Evolutionary conservation across 2,888 invertebrate species (phyloP).

Genomic region (Amphimallon solstitiale): DNA sequence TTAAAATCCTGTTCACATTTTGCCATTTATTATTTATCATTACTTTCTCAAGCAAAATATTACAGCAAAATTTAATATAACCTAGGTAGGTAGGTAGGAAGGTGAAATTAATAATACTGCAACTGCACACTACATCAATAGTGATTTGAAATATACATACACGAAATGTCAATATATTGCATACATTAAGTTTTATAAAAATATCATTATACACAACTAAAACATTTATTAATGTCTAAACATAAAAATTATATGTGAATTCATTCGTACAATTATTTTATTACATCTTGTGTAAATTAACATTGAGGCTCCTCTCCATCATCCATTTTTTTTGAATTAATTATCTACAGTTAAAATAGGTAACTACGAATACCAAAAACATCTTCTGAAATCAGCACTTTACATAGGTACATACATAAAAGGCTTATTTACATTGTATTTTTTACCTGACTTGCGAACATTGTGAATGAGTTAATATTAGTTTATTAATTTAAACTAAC

Average conservation of each 20-base stretch:
- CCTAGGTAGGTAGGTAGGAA: background rate
- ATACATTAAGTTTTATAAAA: constrained; percentile 50
- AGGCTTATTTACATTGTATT: constrained; percentile 51
- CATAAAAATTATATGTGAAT: constrained; percentile 33
- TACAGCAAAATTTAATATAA: constrained; percentile 42
- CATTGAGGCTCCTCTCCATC: background rate
- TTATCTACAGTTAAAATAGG: constrained; percentile 40
- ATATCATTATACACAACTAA: constrained; percentile 49
- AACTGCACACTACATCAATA: constrained; percentile 47
- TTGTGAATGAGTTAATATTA: constrained; percentile 14
- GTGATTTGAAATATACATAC: constrained; percentile 46
- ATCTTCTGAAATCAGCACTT: constrained; percentile 44
- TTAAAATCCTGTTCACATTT: constrained; percentile 44
- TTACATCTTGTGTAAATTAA: constrained; percentile 6
- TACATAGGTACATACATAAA: constrained; percentile 52
- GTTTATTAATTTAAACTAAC: constrained; percentile 24
- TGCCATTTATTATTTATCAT: constrained; percentile 42
- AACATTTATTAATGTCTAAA: constrained; percentile 35
- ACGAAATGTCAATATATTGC: constrained; percentile 46
- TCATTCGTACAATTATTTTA: constrained; percentile 5
- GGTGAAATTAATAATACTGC: constrained; percentile 39
- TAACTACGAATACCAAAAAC: constrained; percentile 41
- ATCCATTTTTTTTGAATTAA: constrained; percentile 17
- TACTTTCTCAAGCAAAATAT: constrained; percentile 37
- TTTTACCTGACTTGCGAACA: constrained; percentile 39